Percentiles rank a stretch among this genome's conserved stretches.
These are phyloP conservation scores for Thumatha senex DNA, from an alignment of 2,888 invertebrate species.

Conservation along the genomic window DNA sequence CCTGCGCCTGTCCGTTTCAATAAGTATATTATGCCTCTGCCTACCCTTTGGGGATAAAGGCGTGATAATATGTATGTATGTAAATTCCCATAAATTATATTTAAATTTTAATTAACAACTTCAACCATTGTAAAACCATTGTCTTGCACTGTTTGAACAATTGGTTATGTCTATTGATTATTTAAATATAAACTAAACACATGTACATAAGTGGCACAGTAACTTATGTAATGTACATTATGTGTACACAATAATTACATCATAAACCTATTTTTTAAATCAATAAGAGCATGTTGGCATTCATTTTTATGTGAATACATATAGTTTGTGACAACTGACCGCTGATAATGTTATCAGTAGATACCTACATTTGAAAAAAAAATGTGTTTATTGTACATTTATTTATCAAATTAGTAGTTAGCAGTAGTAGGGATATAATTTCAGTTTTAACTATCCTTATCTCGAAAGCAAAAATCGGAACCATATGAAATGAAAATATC, in stretches of 20 bases:
- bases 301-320: neutral
- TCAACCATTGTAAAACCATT: neutral
- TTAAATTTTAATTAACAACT: too few relatives aligned
- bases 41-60: too few relatives aligned
- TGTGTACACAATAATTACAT: slow-evolving; percentile 12
- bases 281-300: neutral
- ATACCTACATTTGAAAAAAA: neutral
- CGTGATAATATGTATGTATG: too few relatives aligned
- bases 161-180: slow-evolving; percentile 10
- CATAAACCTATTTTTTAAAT: slow-evolving; percentile 4
- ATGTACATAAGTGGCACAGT: slow-evolving; percentile 1
- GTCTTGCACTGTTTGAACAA: slow-evolving; percentile 14
- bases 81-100: too few relatives aligned
- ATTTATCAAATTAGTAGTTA: too few relatives aligned
- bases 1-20: too few relatives aligned
- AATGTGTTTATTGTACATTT: neutral
- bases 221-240: neutral
- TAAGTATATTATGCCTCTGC: too few relatives aligned
- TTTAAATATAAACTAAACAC: too few relatives aligned
- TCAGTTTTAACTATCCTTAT: neutral
- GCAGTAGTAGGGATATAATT: neutral
- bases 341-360: slow-evolving; percentile 9
- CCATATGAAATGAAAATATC: too few relatives aligned
- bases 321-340: neutral
- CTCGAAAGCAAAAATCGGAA: too few relatives aligned